A percentile compares a stretch with the other conserved stretches of the same genome.
These are phyloP conservation scores for Vollenhovia emeryi DNA, from an alignment of 1,140 invertebrate species.

Conservation along the genomic window DNA sequence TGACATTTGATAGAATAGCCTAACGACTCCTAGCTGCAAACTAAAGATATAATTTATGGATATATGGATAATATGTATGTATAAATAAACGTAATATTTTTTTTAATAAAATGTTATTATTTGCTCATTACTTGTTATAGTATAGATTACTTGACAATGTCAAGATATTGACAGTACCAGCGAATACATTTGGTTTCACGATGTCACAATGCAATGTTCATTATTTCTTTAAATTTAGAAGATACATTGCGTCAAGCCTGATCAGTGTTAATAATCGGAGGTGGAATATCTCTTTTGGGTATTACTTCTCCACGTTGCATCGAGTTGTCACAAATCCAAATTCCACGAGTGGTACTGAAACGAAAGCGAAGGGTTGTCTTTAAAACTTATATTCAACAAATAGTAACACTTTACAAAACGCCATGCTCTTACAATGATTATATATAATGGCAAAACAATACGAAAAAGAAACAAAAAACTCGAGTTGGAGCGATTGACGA, in stretches of 20 bases:
- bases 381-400: constrained; percentile 2
- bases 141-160: not conserved
- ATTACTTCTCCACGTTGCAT: constrained; percentile 28
- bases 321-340: constrained; percentile 58
- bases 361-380: constrained; percentile 38
- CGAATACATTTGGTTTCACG: constrained; percentile 47
- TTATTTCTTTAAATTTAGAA: not conserved
- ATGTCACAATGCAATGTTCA: not conserved
- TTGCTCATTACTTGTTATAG: not conserved
- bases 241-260: constrained; percentile 7
- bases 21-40: not conserved
- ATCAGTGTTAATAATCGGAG: constrained; percentile 14
- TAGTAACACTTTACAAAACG: not conserved
- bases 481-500: not conserved
- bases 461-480: not conserved
- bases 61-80: not conserved
- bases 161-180: not conserved
- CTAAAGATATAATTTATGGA: not conserved
- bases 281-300: constrained; percentile 32
- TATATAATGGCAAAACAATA: constrained; percentile 20
- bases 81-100: constrained; percentile 3
- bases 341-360: constrained; percentile 68
- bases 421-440: not conserved
- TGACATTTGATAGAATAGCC: not conserved
- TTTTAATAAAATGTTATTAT: constrained; percentile 26